Conservation (phyloP, 2,888 invertebrate species). For the Eurytoma adleriae region DNA sequence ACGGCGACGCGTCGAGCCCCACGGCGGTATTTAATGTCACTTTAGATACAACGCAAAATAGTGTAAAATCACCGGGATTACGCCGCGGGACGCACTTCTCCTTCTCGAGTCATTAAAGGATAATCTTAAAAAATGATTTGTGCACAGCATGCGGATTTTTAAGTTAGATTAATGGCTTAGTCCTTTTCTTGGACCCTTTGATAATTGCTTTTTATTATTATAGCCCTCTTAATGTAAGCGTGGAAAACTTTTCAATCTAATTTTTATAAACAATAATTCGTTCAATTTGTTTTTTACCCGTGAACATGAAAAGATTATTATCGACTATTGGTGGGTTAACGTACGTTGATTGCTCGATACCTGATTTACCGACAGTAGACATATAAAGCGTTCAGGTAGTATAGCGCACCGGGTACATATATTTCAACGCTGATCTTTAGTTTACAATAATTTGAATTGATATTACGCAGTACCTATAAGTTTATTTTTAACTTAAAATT, state of each 20-base stretch:
- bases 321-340: background rate
- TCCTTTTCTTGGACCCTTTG: background rate
- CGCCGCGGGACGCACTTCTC: constrained; percentile 24
- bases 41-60: constrained; percentile 66
- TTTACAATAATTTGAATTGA: background rate
- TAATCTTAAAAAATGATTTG: constrained; percentile 47
- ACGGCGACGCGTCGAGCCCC: background rate
- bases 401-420: background rate
- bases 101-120: constrained; percentile 39
- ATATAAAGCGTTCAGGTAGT: background rate
- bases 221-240: no score
- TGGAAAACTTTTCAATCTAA: background rate
- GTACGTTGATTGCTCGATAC: background rate
- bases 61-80: constrained; percentile 70
- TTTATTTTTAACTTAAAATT: background rate
- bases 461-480: background rate
- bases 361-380: background rate
- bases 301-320: background rate
- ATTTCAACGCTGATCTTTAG: background rate
- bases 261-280: background rate
- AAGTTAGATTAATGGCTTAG: background rate
- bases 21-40: constrained; percentile 65
- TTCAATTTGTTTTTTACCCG: background rate
- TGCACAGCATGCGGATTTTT: background rate
- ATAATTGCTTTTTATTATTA: background rate